Conservation (phyloP, 2,888 invertebrate species). For the Heliconius cydno region DNA sequence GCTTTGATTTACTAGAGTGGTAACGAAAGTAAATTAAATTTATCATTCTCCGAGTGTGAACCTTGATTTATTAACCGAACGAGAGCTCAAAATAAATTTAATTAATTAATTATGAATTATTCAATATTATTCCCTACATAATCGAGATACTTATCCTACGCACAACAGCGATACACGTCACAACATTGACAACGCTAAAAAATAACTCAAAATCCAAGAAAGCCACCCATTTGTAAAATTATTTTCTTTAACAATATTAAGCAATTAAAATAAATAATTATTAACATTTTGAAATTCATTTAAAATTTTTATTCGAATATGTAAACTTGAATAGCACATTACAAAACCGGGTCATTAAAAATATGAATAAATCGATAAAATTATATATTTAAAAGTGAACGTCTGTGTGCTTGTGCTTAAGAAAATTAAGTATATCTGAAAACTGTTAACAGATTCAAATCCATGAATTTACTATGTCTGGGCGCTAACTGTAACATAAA, state of each 20-base stretch:
- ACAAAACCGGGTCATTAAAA: not conserved
- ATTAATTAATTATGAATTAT: not conserved
- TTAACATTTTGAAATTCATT: too few species aligned
- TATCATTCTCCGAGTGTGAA: not conserved
- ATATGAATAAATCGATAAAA: not conserved
- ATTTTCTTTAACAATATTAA: too few species aligned
- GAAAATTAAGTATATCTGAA: not conserved
- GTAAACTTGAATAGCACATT: not conserved
- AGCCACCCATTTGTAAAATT: not conserved
- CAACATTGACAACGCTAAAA: conserved; percentile 8
- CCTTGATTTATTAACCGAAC: not conserved
- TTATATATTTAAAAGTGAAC: not conserved
- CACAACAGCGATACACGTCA: conserved; percentile 27
- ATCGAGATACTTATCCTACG: conserved; percentile 8
- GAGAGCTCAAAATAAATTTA: not conserved
- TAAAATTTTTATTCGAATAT: too few species aligned
- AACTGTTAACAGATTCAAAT: not conserved
- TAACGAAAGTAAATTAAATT: not conserved
- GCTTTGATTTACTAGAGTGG: not conserved
- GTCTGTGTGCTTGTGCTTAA: not conserved
- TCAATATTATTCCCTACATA: not conserved
- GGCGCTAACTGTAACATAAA: conserved; percentile 1
- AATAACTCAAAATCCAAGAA: not conserved
- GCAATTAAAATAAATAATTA: too few species aligned
- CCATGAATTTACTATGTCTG: not conserved